Evolutionary conservation across 2,797 vertebrate genomes (phyloP).

Genomic region (Leucoraja ocellata): DNA sequence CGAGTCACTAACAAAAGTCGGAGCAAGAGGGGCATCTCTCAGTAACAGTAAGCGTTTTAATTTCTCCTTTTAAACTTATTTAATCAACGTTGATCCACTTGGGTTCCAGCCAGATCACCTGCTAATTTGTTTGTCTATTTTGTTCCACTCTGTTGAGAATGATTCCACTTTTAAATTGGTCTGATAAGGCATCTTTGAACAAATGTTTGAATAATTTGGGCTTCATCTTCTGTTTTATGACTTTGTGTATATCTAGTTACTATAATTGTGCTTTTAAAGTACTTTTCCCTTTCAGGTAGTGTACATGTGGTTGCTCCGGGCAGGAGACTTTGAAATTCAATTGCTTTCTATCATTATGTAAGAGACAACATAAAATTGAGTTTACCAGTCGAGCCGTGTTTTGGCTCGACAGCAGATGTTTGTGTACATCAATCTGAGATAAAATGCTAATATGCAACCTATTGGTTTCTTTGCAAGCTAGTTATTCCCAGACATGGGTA

Average conservation of each 20-base stretch:
- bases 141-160: not conserved
- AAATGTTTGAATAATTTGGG: not conserved
- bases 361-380: not conserved
- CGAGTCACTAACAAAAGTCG: not conserved
- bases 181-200: not conserved
- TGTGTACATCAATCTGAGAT: not conserved
- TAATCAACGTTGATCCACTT: not conserved
- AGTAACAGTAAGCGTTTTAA: not conserved
- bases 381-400: not conserved
- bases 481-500: too few species aligned
- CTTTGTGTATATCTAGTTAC: not conserved
- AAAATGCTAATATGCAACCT: not conserved
- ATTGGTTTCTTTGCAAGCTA: not conserved
- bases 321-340: not conserved
- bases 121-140: not conserved
- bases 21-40: not conserved
- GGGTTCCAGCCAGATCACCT: not conserved
- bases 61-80: not conserved
- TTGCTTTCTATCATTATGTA: not conserved
- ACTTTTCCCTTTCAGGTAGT: not conserved
- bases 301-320: not conserved
- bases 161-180: not conserved
- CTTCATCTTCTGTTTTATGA: not conserved
- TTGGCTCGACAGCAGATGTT: not conserved
- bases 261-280: not conserved